Conservation (phyloP, 1,140 invertebrate species). For the Drosophila asahinai region DNA sequence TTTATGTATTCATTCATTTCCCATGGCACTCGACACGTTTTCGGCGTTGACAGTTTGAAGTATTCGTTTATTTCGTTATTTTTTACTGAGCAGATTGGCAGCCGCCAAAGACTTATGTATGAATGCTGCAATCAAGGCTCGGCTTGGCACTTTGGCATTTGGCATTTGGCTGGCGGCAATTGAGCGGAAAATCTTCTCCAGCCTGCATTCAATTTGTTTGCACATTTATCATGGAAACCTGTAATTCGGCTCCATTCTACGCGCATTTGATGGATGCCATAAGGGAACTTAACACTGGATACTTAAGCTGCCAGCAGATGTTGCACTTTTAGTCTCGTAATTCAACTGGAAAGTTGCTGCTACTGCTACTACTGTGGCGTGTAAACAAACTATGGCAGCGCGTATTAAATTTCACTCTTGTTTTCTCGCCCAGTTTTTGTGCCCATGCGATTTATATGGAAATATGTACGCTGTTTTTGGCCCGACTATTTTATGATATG, state of each 20-base stretch:
- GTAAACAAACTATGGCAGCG: conserved; percentile 63
- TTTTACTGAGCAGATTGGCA: conserved; percentile 57
- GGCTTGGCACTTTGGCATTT: conserved; percentile 65
- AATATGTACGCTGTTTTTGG: conserved; percentile 34
- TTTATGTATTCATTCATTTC: conserved; percentile 41
- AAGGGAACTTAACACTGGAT: conserved; percentile 31
- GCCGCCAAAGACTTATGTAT: conserved; percentile 53
- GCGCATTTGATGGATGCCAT: conserved; percentile 39
- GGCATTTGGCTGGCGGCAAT: conserved; percentile 58
- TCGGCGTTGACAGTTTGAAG: conserved; percentile 66
- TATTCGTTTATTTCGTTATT: conserved; percentile 27
- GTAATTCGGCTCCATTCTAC: conserved; percentile 40
- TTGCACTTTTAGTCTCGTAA: conserved; percentile 58
- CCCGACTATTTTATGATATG: conserved; percentile 47
- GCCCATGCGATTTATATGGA: conserved; percentile 50
- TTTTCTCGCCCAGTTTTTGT: conserved; percentile 17
- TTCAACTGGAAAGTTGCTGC: conserved; percentile 63
- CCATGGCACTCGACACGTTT: conserved; percentile 53
- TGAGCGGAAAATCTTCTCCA: conserved; percentile 45
- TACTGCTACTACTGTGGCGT: conserved; percentile 43
- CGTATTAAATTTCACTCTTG: conserved; percentile 76
- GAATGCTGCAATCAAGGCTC: conserved; percentile 60
- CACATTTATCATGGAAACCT: conserved; percentile 61
- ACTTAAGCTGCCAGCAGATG: conserved; percentile 32
- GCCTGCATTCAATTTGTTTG: conserved; percentile 52